Percentiles rank a stretch among this genome's conserved stretches.
Conservation (phyloP, 2,888 invertebrate genomes). For the Amphipoea oculea region DNA sequence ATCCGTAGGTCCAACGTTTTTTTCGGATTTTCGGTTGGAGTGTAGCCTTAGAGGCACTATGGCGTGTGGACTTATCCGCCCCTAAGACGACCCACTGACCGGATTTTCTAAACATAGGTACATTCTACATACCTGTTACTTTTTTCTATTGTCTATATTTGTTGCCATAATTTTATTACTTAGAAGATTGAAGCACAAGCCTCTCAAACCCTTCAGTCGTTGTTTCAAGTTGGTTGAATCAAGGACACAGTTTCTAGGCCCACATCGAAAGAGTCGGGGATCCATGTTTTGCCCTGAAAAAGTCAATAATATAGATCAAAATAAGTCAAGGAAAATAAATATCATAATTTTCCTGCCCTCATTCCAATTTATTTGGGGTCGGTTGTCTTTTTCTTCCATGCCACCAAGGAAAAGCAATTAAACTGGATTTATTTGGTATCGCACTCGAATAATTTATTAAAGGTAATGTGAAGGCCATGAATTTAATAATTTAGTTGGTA, state of each 20-base stretch:
- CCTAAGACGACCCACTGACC: too few relatives aligned
- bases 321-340: not conserved
- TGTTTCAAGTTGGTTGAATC: constrained; percentile 22
- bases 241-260: not conserved
- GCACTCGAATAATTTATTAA: not conserved
- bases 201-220: constrained; percentile 12
- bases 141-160: constrained; percentile 9
- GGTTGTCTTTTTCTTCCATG: not conserved
- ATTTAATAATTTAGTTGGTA: too few relatives aligned
- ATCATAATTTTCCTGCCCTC: not conserved
- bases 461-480: not conserved
- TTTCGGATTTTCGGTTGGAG: too few relatives aligned
- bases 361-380: not conserved
- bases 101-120: not conserved
- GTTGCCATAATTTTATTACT: constrained; percentile 17
- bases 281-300: not conserved
- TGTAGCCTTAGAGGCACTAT: too few relatives aligned
- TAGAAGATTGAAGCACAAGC: not conserved
- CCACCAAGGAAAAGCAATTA: constrained; percentile 5
- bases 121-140: not conserved
- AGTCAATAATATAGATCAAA: constrained; percentile 12
- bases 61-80: too few relatives aligned
- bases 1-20: not conserved
- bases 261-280: constrained; percentile 20
- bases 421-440: not conserved